These are phyloP conservation scores for Climacteris rufus DNA, from an alignment of 2,113 vertebrate species.

Conservation along the genomic window DNA sequence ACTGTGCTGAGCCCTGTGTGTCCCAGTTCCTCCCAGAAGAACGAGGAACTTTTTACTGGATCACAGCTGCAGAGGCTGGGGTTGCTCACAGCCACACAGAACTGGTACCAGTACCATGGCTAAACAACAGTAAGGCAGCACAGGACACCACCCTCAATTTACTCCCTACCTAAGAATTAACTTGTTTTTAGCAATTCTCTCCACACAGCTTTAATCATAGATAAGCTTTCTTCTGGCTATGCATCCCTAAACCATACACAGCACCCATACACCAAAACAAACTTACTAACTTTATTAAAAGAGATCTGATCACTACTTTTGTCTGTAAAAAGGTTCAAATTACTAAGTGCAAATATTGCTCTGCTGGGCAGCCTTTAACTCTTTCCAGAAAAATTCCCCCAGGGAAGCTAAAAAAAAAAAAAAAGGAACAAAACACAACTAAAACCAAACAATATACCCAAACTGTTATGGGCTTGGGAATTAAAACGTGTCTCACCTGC, in stretches of 20 bases:
- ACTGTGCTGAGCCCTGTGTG: background rate
- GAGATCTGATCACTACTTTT: background rate
- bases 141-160: background rate
- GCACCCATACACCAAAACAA: background rate
- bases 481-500: constrained; percentile 67
- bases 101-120: background rate
- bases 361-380: background rate
- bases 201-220: background rate
- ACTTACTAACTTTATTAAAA: background rate
- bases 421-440: background rate
- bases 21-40: background rate
- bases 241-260: too few relatives aligned
- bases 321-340: background rate
- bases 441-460: background rate
- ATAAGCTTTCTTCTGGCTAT: background rate
- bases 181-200: background rate
- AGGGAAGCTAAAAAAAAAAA: accelerated
- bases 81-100: background rate
- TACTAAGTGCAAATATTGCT: accelerated
- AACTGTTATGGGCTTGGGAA: background rate
- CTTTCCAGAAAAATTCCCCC: background rate
- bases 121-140: background rate
- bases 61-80: background rate
- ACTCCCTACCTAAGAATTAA: background rate
- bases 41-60: background rate